Conservation (phyloP, 2,888 invertebrate species). For the Philopedon plagiatum region DNA sequence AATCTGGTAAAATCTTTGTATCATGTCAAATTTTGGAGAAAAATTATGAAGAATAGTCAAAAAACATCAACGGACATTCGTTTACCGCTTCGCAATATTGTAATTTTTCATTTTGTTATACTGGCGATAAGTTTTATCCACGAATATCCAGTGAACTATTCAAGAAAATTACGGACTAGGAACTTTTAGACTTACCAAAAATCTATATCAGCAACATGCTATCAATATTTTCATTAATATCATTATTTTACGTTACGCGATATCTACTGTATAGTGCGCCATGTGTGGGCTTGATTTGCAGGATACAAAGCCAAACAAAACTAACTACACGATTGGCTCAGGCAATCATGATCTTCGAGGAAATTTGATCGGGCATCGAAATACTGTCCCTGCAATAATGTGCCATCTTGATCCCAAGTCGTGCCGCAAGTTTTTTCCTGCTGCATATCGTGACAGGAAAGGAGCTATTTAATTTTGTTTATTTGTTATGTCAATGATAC, state of each 20-base stretch:
- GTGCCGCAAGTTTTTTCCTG: constrained; percentile 29
- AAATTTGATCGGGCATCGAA: constrained; percentile 41
- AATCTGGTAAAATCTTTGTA: too few species aligned
- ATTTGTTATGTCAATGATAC: too few species aligned
- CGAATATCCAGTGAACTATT: too few species aligned
- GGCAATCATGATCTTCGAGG: constrained; percentile 42
- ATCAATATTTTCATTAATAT: background rate
- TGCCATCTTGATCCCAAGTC: constrained; percentile 37
- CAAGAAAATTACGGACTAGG: too few species aligned
- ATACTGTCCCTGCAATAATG: constrained; percentile 31
- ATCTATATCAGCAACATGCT: too few species aligned
- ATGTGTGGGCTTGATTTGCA: constrained; percentile 63
- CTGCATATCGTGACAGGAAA: constrained; percentile 32
- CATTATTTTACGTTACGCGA: background rate
- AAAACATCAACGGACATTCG: too few species aligned
- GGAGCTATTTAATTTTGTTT: constrained; percentile 15
- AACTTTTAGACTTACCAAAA: too few species aligned
- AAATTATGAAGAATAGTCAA: too few species aligned
- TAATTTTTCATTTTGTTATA: too few species aligned
- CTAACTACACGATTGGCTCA: constrained; percentile 29
- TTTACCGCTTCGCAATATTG: too few species aligned
- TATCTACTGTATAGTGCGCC: constrained; percentile 46
- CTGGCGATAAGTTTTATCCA: too few species aligned
- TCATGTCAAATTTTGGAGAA: too few species aligned
- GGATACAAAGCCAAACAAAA: constrained; percentile 57